Percentiles rank a stretch among this genome's conserved stretches.
Evolutionary conservation across 2,888 invertebrate species (phyloP).

Genomic region (Tinea pellionella): DNA sequence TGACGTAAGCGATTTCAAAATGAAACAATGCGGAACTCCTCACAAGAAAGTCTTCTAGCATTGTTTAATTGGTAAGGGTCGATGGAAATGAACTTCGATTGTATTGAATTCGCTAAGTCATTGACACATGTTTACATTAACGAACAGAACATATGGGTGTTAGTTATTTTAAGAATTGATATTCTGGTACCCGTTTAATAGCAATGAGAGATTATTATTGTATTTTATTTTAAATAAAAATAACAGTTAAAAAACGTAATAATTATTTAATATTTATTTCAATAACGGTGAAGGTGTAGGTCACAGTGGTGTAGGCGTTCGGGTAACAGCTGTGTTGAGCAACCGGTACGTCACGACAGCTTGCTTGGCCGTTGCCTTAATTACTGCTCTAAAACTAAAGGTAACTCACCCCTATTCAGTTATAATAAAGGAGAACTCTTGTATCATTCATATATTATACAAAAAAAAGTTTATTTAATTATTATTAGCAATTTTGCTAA

Average conservation of each 20-base stretch:
- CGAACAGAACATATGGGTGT: conserved; percentile 29
- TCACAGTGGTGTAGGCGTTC: conserved; percentile 23
- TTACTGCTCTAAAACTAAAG: conserved; percentile 45
- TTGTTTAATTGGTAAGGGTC: conserved; percentile 48
- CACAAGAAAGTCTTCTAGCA: conserved; percentile 30
- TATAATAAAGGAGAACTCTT: background rate
- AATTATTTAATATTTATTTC: background rate
- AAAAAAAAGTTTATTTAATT: too few species aligned
- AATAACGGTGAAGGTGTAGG: conserved; percentile 25
- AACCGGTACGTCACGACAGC: conserved; percentile 56
- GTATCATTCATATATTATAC: too few species aligned
- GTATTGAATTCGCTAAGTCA: conserved; percentile 36
- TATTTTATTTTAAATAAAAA: too few species aligned
- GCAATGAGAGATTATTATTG: too few species aligned
- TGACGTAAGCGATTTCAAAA: conserved; percentile 18
- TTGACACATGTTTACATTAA: conserved; percentile 28
- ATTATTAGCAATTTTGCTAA: too few species aligned
- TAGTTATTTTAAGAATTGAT: background rate
- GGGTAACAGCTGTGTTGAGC: conserved; percentile 42
- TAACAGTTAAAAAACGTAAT: background rate
- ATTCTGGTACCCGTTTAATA: too few species aligned
- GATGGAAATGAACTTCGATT: conserved; percentile 31
- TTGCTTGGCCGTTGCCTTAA: conserved; percentile 50
- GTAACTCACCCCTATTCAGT: conserved; percentile 20
- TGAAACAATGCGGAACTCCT: conserved; percentile 40